Base-by-base conservation (phyloP, 2,113 vertebrate species). In the Phylloscopus trochilus region DNA sequence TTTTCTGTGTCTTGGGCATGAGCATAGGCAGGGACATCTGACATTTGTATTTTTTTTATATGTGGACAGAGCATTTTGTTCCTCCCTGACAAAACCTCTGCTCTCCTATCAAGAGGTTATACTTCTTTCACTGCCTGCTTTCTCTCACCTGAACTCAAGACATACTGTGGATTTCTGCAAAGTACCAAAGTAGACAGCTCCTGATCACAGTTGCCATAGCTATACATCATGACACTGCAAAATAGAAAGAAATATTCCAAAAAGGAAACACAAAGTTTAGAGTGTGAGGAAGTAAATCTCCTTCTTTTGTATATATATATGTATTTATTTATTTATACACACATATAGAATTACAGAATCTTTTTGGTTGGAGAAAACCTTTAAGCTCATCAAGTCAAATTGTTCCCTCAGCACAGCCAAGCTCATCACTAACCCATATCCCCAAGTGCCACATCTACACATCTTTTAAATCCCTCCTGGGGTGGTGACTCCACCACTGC, bases 271-370 rank as follows among this genome's bases (percentile, higher is more conserved):
- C 39, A 49, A 63, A 73, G 6, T 4, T 51, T 12, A 5, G 13
- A 22, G 10, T 17, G 56, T 15, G 11, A 80, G 7, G 27, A 76
- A 47, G 6, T 9, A 31, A 66, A 41, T 51, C 8, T 41, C 15
- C 37, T 51, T 41, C 6, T 30, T 43, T 17, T 6, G 28, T 3
- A 21, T 9, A 33, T 1, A 55, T 0, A 41, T 4, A 58, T 13
- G 27, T 3, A 30, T 41, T 39, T 1, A n/a, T 4, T 41, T 41
- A 41, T 41, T 41, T 52, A 31, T 2, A 59, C 0, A 46, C 10
- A 39, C 2, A 13, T 0, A 44, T 0, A 33, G 30, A 75, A 75
- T 26, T 46, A 47, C 1, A 18, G 26, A 69, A 49, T 27, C 8
- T 8, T 60, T 47, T 12, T 9, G 16, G 16, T 3, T 35, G 15